Evolutionary conservation across 2,888 invertebrate species (phyloP).

Genomic region (Tachina lurida): DNA sequence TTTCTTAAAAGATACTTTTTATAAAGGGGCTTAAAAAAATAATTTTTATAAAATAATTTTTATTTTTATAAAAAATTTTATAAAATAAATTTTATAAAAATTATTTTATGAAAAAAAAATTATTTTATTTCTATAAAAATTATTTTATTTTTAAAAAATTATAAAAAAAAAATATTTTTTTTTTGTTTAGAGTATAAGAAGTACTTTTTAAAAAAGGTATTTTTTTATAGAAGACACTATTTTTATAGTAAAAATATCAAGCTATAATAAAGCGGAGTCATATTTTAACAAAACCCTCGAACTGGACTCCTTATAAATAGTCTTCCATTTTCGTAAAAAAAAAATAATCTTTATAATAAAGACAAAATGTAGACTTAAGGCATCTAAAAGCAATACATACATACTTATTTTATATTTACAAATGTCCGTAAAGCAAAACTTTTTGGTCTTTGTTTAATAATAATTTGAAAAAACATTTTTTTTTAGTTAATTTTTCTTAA

Average conservation of each 20-base stretch:
- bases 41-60: no score
- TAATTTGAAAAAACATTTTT: neutral
- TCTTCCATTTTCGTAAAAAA: slow-evolving; percentile 63
- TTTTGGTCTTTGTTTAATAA: neutral
- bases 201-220: neutral
- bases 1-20: no score
- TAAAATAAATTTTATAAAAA: no score
- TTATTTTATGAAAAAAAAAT: no score
- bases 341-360: slow-evolving; percentile 29
- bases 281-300: neutral
- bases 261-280: neutral
- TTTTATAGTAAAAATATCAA: neutral
- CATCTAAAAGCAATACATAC: slow-evolving; percentile 48
- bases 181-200: neutral
- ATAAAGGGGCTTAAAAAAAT: no score
- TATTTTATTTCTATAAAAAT: no score
- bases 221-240: neutral
- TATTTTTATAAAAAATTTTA: no score
- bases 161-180: no score
- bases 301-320: slow-evolving; percentile 39
- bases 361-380: slow-evolving; percentile 42
- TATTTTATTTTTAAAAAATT: no score
- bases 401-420: neutral
- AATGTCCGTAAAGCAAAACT: neutral
- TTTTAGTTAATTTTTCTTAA: neutral